A percentile compares a stretch with the other conserved stretches of the same genome.
phyloP scores from a whole-genome alignment of 2,113 vertebrate genomes.

The Mus spicilegus region DNA sequence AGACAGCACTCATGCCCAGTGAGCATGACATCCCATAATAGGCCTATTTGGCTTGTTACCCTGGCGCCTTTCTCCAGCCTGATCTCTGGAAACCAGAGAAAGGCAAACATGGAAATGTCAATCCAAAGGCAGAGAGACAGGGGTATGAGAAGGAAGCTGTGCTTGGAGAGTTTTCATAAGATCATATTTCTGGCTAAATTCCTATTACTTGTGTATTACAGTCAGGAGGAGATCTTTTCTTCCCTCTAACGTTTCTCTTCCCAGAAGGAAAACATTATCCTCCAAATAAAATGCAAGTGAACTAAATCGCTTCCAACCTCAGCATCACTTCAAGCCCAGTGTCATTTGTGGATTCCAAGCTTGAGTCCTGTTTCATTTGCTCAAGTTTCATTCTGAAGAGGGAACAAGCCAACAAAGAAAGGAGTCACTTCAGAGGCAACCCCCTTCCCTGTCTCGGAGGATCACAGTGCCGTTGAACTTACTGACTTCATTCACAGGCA shows the following conservation, averaged over 20 bases:
- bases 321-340: conserved; percentile 68
- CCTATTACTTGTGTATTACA: conserved; percentile 68
- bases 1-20: conserved; percentile 74
- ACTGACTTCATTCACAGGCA: conserved; percentile 44
- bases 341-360: conserved; percentile 73
- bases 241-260: conserved; percentile 68
- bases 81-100: conserved; percentile 77
- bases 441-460: conserved; percentile 35
- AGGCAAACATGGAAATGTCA: conserved; percentile 73
- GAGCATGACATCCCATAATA: conserved; percentile 78
- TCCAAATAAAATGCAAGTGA: conserved; percentile 77
- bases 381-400: conserved; percentile 57
- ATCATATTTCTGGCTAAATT: conserved; percentile 78
- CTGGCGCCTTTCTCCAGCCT: conserved; percentile 72
- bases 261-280: conserved; percentile 80
- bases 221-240: conserved; percentile 62
- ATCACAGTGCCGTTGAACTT: conserved; percentile 35
- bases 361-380: conserved; percentile 70
- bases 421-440: conserved; percentile 49
- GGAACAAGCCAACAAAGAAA: conserved; percentile 58
- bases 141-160: conserved; percentile 70
- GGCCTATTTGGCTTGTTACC: conserved; percentile 72
- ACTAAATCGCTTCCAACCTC: conserved; percentile 72
- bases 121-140: conserved; percentile 54
- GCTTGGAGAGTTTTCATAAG: conserved; percentile 76